Conservation (phyloP, 2,888 invertebrate genomes). For the Himalopsyche kuldschensis region DNA sequence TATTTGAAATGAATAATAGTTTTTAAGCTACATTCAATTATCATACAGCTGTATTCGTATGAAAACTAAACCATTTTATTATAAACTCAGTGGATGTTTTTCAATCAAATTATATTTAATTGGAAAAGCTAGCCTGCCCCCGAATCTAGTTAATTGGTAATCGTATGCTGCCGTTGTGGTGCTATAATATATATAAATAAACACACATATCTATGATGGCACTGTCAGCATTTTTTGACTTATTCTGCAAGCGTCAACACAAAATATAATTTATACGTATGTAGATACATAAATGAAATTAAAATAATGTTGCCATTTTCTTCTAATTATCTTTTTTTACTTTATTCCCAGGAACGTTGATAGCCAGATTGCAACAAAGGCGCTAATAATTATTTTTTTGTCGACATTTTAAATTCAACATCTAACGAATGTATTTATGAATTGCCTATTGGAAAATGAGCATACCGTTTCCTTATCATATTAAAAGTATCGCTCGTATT, state of each 20-base stretch:
- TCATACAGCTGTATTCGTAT: background rate
- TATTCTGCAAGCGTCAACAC: background rate
- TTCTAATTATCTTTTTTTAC: too few relatives aligned
- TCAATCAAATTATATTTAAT: background rate
- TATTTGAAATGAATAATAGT: background rate
- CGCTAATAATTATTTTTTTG: too few relatives aligned
- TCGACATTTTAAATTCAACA: too few relatives aligned
- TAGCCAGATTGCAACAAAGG: too few relatives aligned
- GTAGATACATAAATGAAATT: too few relatives aligned
- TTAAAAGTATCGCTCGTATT: too few relatives aligned
- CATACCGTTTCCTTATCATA: too few relatives aligned
- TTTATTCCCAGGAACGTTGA: too few relatives aligned
- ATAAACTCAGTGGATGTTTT: background rate
- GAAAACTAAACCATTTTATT: background rate
- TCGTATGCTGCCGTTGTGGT: background rate
- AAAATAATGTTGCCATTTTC: too few relatives aligned
- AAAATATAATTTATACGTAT: background rate
- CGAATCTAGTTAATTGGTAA: background rate
- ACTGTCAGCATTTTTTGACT: background rate
- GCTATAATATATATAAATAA: background rate
- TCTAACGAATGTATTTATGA: too few relatives aligned
- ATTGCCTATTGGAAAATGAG: too few relatives aligned
- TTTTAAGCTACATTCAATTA: background rate
- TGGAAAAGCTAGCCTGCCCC: background rate
- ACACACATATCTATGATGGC: background rate